phyloP scores from a whole-genome alignment of 2,113 vertebrate genomes.

The Dascyllus trimaculatus region DNA sequence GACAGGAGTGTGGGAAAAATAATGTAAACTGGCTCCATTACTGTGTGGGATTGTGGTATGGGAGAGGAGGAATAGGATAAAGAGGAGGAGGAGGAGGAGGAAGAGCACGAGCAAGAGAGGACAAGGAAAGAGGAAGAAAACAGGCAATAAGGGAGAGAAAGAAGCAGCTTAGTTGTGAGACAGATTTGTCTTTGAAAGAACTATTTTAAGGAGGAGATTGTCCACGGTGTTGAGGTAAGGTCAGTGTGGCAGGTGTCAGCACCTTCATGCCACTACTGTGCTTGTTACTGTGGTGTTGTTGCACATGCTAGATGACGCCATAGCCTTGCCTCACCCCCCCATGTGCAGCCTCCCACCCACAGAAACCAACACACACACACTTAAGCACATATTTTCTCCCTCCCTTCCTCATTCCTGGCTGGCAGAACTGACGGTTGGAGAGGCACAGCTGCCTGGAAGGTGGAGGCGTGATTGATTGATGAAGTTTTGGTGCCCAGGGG shows the following conservation, averaged over 20 bases:
- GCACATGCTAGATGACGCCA: conserved; percentile 11
- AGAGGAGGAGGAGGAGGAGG: conserved; percentile 16
- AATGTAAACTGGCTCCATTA: conserved; percentile 47
- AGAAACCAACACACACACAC: conserved; percentile 13
- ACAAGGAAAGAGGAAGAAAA: conserved; percentile 32
- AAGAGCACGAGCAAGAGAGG: conserved; percentile 18
- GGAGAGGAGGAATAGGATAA: conserved; percentile 27
- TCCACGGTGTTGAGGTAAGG: conserved; percentile 21
- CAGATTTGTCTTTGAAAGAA: conserved; percentile 52
- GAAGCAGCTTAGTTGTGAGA: conserved; percentile 50
- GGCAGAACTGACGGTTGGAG: conserved; percentile 45
- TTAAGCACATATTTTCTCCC: conserved; percentile 18
- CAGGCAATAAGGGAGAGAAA: conserved; percentile 30
- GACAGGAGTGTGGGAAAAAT: conserved; percentile 72
- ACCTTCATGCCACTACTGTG: conserved; percentile 16
- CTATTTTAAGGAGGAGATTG: conserved; percentile 35
- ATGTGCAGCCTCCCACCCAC: not conserved
- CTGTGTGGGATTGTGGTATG: conserved; percentile 40
- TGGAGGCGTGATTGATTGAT: conserved; percentile 79
- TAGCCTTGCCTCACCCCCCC: not conserved
- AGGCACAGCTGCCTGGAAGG: conserved; percentile 69
- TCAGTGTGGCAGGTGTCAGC: conserved; percentile 31
- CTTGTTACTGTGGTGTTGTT: conserved; percentile 13
- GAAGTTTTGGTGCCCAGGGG: conserved; percentile 75
- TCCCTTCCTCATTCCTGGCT: conserved; percentile 45